A percentile compares a stretch with the other conserved stretches of the same genome.
Conservation (phyloP, 2,888 invertebrate genomes). For the Biston stratarius region DNA sequence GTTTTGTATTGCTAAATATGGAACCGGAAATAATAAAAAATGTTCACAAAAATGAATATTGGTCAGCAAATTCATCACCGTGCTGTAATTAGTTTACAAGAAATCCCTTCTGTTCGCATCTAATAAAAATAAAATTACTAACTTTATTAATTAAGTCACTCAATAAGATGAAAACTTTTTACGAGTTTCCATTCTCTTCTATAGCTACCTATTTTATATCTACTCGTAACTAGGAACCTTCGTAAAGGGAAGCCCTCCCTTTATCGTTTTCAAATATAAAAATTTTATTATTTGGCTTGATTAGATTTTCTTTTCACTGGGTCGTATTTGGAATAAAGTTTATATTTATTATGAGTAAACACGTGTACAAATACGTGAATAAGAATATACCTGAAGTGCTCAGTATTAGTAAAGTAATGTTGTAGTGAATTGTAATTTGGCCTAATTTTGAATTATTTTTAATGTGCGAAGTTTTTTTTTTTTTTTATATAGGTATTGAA, state of each 20-base stretch:
- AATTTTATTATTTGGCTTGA: constrained; percentile 3
- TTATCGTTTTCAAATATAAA: constrained; percentile 12
- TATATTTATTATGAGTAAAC: neutral
- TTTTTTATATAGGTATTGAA: too few relatives aligned
- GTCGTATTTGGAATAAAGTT: neutral
- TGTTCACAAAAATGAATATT: neutral
- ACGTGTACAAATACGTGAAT: neutral
- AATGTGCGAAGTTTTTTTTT: too few relatives aligned
- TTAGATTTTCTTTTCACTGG: constrained; percentile 3
- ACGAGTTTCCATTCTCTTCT: constrained; percentile 21
- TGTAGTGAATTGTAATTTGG: too few relatives aligned
- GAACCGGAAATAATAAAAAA: neutral
- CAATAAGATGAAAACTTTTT: constrained; percentile 36
- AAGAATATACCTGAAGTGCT: neutral
- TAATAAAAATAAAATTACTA: constrained; percentile 29
- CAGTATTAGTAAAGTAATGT: too few relatives aligned
- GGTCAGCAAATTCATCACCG: neutral
- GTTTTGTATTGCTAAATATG: neutral
- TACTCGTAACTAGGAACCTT: constrained; percentile 24
- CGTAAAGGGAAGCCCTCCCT: constrained; percentile 13
- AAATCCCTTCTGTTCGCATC: constrained; percentile 9
- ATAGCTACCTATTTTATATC: constrained; percentile 2
- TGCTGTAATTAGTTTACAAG: constrained; percentile 11
- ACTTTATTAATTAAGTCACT: constrained; percentile 33
- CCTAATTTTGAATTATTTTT: too few relatives aligned